Percentiles rank a stretch among this genome's conserved stretches.
Conservation (phyloP, 2,113 vertebrate genomes). For the Holacanthus passer region DNA sequence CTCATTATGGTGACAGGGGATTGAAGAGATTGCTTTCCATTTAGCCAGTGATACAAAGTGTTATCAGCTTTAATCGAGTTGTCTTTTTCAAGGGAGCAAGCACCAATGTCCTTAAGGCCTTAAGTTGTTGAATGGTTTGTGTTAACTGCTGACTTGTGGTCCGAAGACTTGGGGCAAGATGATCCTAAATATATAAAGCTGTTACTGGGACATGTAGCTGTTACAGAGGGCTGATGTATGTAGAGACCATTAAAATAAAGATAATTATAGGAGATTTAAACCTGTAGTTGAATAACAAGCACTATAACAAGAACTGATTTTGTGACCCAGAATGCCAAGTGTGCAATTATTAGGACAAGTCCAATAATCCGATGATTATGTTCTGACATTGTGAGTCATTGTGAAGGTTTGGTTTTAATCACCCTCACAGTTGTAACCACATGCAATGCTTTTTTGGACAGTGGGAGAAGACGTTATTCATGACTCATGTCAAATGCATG, state of each 20-base stretch:
- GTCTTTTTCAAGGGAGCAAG: slow-evolving; percentile 1
- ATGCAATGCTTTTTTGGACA: neutral
- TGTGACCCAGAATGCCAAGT: neutral
- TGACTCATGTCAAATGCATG: neutral
- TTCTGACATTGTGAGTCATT: neutral
- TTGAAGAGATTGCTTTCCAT: slow-evolving; percentile 54
- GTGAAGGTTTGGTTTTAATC: slow-evolving; percentile 5
- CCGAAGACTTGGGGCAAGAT: neutral
- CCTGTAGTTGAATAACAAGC: neutral
- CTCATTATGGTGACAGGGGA: slow-evolving; percentile 57
- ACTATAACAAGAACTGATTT: neutral
- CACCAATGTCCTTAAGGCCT: neutral
- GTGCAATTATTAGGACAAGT: neutral
- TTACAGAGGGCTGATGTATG: neutral
- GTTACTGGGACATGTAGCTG: neutral
- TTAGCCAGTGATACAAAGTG: slow-evolving; percentile 46
- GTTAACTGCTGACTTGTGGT: slow-evolving; percentile 2
- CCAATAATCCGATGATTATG: neutral
- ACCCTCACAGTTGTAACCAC: neutral
- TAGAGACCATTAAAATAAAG: neutral
- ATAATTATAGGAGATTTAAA: neutral
- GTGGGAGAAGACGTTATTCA: neutral
- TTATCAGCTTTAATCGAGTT: slow-evolving; percentile 44
- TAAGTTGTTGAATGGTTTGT: neutral
- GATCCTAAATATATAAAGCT: neutral